Base-by-base conservation (phyloP, 2,113 vertebrate species). In the Hemiscyllium ocellatum region DNA sequence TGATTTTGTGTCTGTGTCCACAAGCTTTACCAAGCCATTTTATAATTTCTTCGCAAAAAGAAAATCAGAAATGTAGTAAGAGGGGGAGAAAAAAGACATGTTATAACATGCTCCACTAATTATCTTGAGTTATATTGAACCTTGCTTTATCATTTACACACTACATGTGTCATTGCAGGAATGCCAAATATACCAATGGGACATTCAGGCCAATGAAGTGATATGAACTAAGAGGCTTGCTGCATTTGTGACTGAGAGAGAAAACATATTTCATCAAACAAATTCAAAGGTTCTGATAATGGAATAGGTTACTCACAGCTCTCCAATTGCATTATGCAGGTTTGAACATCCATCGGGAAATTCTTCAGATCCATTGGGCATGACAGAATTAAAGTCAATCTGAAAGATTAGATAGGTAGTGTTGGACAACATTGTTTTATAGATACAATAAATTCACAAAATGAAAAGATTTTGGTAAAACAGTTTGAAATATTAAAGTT, bases 341-440 rank as follows among this genome's bases (percentile, higher is more conserved):
- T 99, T 97, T 99, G 99, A 52, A 99, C 98, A 96, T 99, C 99
- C 99, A 99, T 99, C 12, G 99, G 99, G 96, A 99, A 99, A 97
- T 99, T 99, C 97, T 99, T 99, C 86, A 99, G 98, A 97, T 99
- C 99, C 99, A 99, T 99, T 3, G 99, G 99, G 96, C 99, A 99
- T 52, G 99, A 99, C 68, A 99, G 97, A 52, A 98, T 99, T 97
- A 99, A 97, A 24, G 99, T 99, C 96, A 99, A 97, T 96, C 99
- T 99, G 97, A 97, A 98, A 98, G 66, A 97, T 96, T 83, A 97
- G 69, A 95, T 95, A 37, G 76, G 69, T 50, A 52, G 72, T 72
- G 47, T 29, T 66, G 94, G 42, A 95, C 37, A 72, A 24, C 24
- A 72, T 95, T 95, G 72, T 72, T 95, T 70, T 19, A 4, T 69